A percentile compares a stretch with the other conserved stretches of the same genome.
phyloP scores from a whole-genome alignment of 2,888 invertebrate species.

The Cinara cedri region DNA sequence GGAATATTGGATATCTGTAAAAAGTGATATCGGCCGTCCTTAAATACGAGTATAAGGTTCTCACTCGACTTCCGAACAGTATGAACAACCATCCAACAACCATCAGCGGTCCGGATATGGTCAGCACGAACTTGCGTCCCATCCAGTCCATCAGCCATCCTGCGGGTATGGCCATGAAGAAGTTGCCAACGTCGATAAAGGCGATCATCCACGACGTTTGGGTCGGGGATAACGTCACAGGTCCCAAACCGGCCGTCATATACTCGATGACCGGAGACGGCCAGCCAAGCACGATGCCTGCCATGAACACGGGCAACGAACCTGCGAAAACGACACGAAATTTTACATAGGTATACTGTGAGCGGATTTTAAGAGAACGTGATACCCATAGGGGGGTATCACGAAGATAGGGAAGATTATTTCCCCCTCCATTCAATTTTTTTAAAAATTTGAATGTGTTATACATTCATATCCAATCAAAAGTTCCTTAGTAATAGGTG shows the following conservation, averaged over 20 bases:
- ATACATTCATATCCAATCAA: too few relatives aligned
- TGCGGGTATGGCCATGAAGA: slow-evolving; percentile 62
- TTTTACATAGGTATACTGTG: too few relatives aligned
- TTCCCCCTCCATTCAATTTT: too few relatives aligned
- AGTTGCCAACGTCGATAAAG: slow-evolving; percentile 59
- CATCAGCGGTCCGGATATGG: slow-evolving; percentile 67
- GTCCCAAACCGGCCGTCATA: slow-evolving; percentile 39
- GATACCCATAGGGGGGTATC: too few relatives aligned
- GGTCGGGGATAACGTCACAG: slow-evolving; percentile 28
- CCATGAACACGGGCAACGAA: slow-evolving; percentile 52
- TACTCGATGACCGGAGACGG: slow-evolving; percentile 58
- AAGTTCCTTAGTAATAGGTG: too few relatives aligned
- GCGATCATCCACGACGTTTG: slow-evolving; percentile 58
- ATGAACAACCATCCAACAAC: slow-evolving; percentile 65
- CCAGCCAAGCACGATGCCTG: slow-evolving; percentile 58
- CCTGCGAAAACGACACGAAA: too few relatives aligned
- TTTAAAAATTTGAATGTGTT: too few relatives aligned
- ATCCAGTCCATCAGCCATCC: slow-evolving; percentile 67
- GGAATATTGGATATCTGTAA: too few relatives aligned
- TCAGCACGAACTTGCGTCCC: slow-evolving; percentile 68
- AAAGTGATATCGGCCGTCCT: too few relatives aligned
- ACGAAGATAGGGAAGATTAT: too few relatives aligned
- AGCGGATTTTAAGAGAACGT: too few relatives aligned
- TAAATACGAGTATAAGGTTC: neutral
- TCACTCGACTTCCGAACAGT: slow-evolving; percentile 44